Evolutionary conservation across 2,113 vertebrate species (phyloP), one percentile per base, ranked within the genome.

Genomic region (Ifrita kowaldi): DNA sequence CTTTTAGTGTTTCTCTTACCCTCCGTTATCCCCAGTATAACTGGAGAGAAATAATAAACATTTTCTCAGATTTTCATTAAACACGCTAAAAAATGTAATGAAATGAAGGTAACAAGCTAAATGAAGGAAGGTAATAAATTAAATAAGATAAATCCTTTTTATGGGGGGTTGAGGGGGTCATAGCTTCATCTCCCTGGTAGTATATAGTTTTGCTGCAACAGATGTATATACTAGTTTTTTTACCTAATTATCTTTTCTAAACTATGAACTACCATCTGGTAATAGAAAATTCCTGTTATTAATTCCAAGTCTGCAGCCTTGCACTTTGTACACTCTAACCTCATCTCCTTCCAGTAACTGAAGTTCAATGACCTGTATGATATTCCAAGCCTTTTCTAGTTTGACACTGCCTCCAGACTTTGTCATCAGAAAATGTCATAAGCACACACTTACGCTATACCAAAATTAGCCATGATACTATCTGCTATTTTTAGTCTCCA

Each of bases 361-460:
- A 84, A 84, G 93, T 95, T 96, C 89, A 96, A 2, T 89, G 89
- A 96, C 95, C 91, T 52, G 49, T 76, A 49, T 46, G 84, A 81
- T 81, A 92, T 80, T 89, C 73, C 49, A 81, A 32, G 33, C 87
- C 56, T 89, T 89, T 94, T 95, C 89, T 62, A 76, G 89, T 87
- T 94, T 79, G 87, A 73, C 49, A 57, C 57, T 87, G 69, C 91
- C 74, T 92, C 81, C 84, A 87, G 77, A 95, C 74, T 97, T 87
- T 68, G 84, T 96, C 81, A 96, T 95, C 93, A 91, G 89, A 95
- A 95, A 96, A 95, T 96, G 93, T 95, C 95, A 90, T 95, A 84
- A 90, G 94, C 76, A 70, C 87, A 71, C 47, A 13, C 57, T 93
- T 87, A 95, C 0, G 0, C 94, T 60, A 64, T 78, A 50, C 96